Evolutionary conservation across 2,113 vertebrate species (phyloP), one percentile per base, ranked within the genome.

Genomic region (Vicugna pacos): DNA sequence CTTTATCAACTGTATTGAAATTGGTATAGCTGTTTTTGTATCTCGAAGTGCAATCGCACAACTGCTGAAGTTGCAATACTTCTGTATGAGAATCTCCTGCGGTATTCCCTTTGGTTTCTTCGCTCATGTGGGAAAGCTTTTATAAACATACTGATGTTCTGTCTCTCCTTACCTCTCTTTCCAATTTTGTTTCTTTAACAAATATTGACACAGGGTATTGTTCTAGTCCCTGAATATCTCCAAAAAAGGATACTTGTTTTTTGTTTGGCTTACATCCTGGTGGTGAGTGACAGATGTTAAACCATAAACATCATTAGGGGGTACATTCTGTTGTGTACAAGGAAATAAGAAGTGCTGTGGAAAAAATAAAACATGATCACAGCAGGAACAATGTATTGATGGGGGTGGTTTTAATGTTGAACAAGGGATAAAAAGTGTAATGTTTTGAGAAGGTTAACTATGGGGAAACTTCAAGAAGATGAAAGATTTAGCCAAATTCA

Each of bases 1-100:
- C 13, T 76, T 90, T 77, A 77, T 70, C 62, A 46, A 52, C 35
- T 86, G 2, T 56, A 58, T 82, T 90, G 91, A 94, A 93, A 72
- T 93, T 38, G 58, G 20, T 35, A 35, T 22, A 81, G 28, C 65
- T 72, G 72, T 72, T 82, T 94, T 94, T 92, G 30, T 75, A 77
- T 82, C 38, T 87, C 65, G 35, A 86, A 65, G 26, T 92, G 28
- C 10, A 52, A 50, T 35, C 60, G 11, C 32, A 30, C 72, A 85
- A 82, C 64, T 65, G 35, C 17, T 89, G 56, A 62, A 48, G 10
- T 75, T 46, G 5, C 2, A 15, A 42, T 67, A 58, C 17, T 79
- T 72, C 20, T 26, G 0, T 38, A 17, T 65, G 30, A 80, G 11
- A 80, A 50, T 70, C 12, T 30, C 60, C 35, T 72, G 9, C 30